Percentiles rank a stretch among this genome's conserved stretches.
These are phyloP conservation scores for Rhinophrynus dorsalis DNA, from an alignment of 2,797 vertebrate species.

Conservation along the genomic window DNA sequence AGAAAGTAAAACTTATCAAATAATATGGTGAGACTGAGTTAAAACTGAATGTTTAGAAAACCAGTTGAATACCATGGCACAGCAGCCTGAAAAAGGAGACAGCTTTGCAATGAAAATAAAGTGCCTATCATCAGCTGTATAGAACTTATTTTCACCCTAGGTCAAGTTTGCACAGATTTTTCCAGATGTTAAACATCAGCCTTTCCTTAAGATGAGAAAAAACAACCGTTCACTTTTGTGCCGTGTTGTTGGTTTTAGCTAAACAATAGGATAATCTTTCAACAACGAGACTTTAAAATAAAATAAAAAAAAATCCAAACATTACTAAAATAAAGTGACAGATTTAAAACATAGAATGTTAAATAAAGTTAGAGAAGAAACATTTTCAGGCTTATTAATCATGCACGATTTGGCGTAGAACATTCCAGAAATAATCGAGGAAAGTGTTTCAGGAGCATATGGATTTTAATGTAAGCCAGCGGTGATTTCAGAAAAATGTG, in stretches of 20 bases:
- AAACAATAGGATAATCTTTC: constrained; percentile 60
- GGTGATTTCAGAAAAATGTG: constrained; percentile 36
- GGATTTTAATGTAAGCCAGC: constrained; percentile 47
- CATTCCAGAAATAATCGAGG: constrained; percentile 21
- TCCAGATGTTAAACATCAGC: constrained; percentile 60
- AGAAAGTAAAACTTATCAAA: too few species aligned
- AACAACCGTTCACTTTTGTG: constrained; percentile 55
- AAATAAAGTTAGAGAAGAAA: constrained; percentile 30
- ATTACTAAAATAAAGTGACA: constrained; percentile 51
- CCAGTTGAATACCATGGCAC: constrained; percentile 57
- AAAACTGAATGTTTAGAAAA: constrained; percentile 42
- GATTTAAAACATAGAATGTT: constrained; percentile 33
- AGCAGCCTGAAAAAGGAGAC: constrained; percentile 57
- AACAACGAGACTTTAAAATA: constrained; percentile 43
- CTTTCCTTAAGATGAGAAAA: constrained; percentile 55
- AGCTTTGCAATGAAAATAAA: constrained; percentile 63
- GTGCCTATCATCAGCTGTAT: constrained; percentile 63
- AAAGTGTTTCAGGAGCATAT: constrained; percentile 43
- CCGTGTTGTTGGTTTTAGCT: constrained; percentile 60
- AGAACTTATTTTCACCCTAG: constrained; percentile 60
- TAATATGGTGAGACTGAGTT: too few species aligned
- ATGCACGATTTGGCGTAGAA: background rate
- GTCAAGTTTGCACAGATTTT: constrained; percentile 59
- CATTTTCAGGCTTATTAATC: constrained; percentile 31
- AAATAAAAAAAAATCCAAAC: constrained; percentile 1